Percentiles rank a stretch among this genome's conserved stretches.
Conservation (phyloP, 37 sponge, comb jelly and placozoan species). For the Diacarnus erythraeanus region DNA sequence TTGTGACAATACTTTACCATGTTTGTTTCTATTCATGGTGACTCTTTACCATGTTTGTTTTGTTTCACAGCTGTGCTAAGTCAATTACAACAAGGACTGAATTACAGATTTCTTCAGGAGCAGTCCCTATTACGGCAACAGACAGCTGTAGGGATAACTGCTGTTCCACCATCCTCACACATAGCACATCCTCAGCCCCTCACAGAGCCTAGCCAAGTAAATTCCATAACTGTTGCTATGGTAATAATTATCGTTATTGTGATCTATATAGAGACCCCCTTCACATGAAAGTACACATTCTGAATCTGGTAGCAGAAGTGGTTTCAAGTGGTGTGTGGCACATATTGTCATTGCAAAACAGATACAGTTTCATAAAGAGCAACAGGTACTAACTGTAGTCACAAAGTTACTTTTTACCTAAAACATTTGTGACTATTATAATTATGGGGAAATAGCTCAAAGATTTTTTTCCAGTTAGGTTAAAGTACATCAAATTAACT, state of each 20-base stretch:
- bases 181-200: slow-evolving; percentile 12
- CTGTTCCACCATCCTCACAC: slow-evolving; percentile 2
- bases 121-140: slow-evolving; percentile 14
- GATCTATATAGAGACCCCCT: not conserved
- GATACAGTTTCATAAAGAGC: slow-evolving; percentile 50
- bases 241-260: not conserved
- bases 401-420: too few species aligned
- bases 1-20: too few species aligned
- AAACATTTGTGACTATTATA: too few species aligned
- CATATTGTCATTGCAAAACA: slow-evolving; percentile 57
- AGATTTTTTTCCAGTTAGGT: too few species aligned
- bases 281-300: not conserved
- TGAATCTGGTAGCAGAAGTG: not conserved
- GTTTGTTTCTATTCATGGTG: too few species aligned
- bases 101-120: slow-evolving; percentile 57
- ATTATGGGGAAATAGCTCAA: too few species aligned
- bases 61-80: slow-evolving; percentile 23
- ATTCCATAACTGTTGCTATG: too few species aligned
- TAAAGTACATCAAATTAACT: too few species aligned
- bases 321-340: slow-evolving; percentile 69
- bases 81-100: slow-evolving; percentile 59
- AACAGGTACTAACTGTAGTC: too few species aligned
- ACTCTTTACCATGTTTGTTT: too few species aligned
- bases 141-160: not conserved
- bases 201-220: not conserved